phyloP scores from a whole-genome alignment of 1,140 invertebrate genomes.

The Cryptotermes secundus region DNA sequence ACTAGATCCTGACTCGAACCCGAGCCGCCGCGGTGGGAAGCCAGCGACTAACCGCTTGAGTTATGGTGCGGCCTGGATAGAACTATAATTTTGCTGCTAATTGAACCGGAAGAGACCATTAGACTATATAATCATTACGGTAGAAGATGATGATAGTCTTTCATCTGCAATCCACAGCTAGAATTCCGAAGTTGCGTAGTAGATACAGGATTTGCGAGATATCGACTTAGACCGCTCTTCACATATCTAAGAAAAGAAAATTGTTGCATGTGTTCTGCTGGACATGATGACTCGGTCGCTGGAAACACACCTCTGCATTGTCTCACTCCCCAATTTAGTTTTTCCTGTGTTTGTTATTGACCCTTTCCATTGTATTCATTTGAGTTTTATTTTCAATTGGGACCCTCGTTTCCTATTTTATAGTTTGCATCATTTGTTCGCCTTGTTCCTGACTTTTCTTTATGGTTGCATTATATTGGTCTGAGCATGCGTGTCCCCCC shows the following conservation, averaged over 20 bases:
- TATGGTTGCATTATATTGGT: slow-evolving; percentile 1
- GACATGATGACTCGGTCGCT: background rate
- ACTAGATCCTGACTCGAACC: too few species aligned
- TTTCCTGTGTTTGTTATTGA: background rate
- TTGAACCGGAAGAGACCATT: too few species aligned
- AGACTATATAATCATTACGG: too few species aligned
- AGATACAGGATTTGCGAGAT: too few species aligned
- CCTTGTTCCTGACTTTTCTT: background rate
- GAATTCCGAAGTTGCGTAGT: too few species aligned
- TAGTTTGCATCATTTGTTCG: background rate
- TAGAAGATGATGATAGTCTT: too few species aligned
- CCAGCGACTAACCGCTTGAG: too few species aligned
- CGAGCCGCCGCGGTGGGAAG: too few species aligned
- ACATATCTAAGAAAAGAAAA: background rate
- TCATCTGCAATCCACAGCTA: too few species aligned
- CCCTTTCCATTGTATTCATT: background rate
- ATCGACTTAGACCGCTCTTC: background rate
- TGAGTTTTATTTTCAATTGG: background rate
- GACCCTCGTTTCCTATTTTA: background rate
- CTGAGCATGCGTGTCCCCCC: too few species aligned
- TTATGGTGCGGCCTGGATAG: too few species aligned
- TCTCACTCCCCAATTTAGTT: background rate
- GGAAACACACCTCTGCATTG: background rate
- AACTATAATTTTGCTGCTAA: too few species aligned
- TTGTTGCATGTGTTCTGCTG: background rate